Evolutionary conservation across 1,140 invertebrate genomes (phyloP).

Genomic region (Eupeodes corollae): DNA sequence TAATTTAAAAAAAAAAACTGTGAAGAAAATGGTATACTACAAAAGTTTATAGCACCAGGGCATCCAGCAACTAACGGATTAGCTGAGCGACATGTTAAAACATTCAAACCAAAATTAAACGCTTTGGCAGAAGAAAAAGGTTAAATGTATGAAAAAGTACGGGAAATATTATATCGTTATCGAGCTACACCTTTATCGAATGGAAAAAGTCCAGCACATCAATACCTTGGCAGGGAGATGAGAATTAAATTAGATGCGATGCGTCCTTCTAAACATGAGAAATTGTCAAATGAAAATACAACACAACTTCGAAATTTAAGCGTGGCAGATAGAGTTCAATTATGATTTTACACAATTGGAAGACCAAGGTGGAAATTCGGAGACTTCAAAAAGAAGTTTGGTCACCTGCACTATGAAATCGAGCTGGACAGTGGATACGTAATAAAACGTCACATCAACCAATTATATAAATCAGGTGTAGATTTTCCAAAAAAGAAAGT

Average conservation of each 20-base stretch:
- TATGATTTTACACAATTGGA: no score
- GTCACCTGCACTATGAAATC: no score
- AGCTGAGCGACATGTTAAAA: constrained; percentile 30
- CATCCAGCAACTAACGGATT: constrained; percentile 31
- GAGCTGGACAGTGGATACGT: no score
- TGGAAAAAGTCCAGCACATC: constrained; percentile 8
- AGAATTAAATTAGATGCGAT: constrained; percentile 5
- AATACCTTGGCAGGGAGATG: constrained; percentile 7
- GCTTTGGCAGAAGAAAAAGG: constrained; percentile 8
- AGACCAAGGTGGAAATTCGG: no score
- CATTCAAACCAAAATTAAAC: constrained; percentile 21
- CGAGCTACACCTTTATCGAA: constrained; percentile 12
- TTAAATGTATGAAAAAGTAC: constrained; percentile 9
- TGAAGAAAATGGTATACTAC: constrained; percentile 14
- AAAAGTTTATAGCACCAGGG: constrained; percentile 22
- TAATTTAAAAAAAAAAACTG: constrained; percentile 1
- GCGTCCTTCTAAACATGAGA: no score
- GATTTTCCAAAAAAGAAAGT: no score
- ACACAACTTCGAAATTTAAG: no score
- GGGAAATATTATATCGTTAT: constrained; percentile 16
- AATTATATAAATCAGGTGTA: no score
- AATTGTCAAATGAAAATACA: no score
- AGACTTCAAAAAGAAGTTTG: no score
- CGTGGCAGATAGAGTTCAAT: no score
- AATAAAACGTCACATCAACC: no score